Evolutionary conservation across 2,113 vertebrate genomes (phyloP).

Genomic region (Oxygymnocypris stewartii): DNA sequence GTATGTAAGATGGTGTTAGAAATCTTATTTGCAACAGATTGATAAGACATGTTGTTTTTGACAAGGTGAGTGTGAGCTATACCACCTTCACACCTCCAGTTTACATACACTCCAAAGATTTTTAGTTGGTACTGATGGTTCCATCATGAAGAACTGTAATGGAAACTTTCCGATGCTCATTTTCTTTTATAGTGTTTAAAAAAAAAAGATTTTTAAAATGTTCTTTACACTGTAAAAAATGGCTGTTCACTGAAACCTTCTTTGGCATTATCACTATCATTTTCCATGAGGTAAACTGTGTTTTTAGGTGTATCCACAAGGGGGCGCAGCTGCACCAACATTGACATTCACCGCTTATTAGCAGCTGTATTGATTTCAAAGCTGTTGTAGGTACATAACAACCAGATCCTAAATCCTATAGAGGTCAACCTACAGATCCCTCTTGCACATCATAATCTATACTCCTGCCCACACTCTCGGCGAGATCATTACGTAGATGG

Average conservation of each 20-base stretch:
- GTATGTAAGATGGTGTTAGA: background rate
- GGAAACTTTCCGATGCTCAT: background rate
- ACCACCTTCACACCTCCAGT: background rate
- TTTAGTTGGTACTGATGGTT: background rate
- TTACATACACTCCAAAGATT: no score
- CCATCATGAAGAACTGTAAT: background rate
- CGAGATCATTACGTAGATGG: constrained; percentile 19
- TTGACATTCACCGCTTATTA: background rate
- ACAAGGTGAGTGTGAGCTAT: background rate
- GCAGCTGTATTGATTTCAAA: constrained; percentile 32
- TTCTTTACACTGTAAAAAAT: background rate
- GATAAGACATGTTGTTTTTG: background rate
- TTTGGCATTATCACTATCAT: background rate
- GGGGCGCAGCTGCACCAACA: constrained; percentile 51
- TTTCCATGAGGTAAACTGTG: background rate
- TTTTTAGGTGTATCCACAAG: constrained; percentile 48
- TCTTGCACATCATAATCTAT: constrained; percentile 25
- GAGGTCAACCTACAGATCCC: constrained; percentile 30
- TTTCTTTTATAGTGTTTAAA: no score
- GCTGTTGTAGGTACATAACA: constrained; percentile 26
- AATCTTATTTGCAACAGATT: background rate
- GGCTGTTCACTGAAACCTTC: background rate
- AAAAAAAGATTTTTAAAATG: no score
- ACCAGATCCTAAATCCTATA: constrained; percentile 38
- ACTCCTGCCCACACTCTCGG: constrained; percentile 19